Percentiles rank a stretch among this genome's conserved stretches.
These are phyloP conservation scores for Anneissia japonica DNA, from an alignment of 35 echinoderm and acorn worm genomes.

Conservation along the genomic window DNA sequence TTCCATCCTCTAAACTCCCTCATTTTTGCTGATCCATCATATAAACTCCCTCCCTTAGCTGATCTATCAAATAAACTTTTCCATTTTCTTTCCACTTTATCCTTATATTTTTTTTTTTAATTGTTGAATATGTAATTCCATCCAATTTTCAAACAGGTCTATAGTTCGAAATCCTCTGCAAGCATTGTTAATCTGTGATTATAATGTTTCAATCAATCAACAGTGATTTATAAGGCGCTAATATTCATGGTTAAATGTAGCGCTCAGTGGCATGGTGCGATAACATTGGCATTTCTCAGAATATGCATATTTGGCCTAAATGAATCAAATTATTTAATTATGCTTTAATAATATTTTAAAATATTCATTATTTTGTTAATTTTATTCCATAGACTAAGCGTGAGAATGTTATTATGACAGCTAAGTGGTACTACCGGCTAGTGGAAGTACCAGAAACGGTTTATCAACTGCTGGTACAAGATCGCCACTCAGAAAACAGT, in stretches of 20 bases:
- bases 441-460: slow-evolving; percentile 91
- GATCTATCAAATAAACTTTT: no score
- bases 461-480: slow-evolving; percentile 88
- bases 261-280: background rate
- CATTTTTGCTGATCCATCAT: no score
- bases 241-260: background rate
- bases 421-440: slow-evolving; percentile 80
- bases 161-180: no score
- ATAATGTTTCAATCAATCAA: background rate
- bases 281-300: background rate
- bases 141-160: no score
- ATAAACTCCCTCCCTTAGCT: no score
- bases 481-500: slow-evolving; percentile 92
- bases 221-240: background rate
- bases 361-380: background rate
- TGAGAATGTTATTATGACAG: slow-evolving; percentile 70
- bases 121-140: no score
- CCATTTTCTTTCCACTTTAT: no score
- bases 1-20: no score
- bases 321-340: background rate
- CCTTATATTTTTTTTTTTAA: no score
- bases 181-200: no score
- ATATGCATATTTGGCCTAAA: background rate
- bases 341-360: background rate
- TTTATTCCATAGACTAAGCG: slow-evolving; percentile 65